Conservation (phyloP, 2,797 vertebrate genomes). For the Characodon lateralis region DNA sequence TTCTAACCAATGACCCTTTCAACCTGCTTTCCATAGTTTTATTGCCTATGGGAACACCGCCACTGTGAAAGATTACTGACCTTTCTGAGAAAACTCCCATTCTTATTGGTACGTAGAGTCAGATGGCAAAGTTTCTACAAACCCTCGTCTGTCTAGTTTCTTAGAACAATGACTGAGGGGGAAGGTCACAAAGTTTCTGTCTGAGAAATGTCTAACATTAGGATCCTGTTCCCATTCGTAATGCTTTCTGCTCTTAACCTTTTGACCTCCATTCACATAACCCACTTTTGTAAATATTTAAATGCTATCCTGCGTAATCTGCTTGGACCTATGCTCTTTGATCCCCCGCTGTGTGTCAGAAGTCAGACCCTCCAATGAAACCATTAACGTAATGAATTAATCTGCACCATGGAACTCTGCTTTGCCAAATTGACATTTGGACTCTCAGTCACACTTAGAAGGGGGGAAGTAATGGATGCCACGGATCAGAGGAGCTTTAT, state of each 20-base stretch:
- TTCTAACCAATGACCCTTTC: not conserved
- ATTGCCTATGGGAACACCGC: not conserved
- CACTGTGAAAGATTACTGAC: not conserved
- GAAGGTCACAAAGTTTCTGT: not conserved
- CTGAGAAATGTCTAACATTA: not conserved
- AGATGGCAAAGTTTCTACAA: not conserved
- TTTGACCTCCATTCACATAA: not conserved
- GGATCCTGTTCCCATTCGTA: not conserved
- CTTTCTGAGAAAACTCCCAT: not conserved
- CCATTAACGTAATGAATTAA: conserved; percentile 57
- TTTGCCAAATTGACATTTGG: conserved; percentile 45
- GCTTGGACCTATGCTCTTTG: conserved; percentile 1
- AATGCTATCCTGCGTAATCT: conserved; percentile 9
- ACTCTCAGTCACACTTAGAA: conserved; percentile 13
- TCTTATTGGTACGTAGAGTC: not conserved
- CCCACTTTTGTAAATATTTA: conserved; percentile 3
- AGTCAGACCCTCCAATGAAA: conserved; percentile 24
- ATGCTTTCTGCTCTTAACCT: not conserved
- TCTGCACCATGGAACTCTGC: conserved; percentile 15
- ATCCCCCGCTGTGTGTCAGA: conserved; percentile 7
- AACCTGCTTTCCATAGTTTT: not conserved
- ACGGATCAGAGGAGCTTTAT: not conserved
- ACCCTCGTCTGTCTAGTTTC: conserved; percentile 1
- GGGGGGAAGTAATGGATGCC: conserved; percentile 12
- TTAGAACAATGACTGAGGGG: not conserved